These are phyloP conservation scores for Sebastes schlegelii DNA, from an alignment of 2,113 vertebrate species.

Conservation along the genomic window DNA sequence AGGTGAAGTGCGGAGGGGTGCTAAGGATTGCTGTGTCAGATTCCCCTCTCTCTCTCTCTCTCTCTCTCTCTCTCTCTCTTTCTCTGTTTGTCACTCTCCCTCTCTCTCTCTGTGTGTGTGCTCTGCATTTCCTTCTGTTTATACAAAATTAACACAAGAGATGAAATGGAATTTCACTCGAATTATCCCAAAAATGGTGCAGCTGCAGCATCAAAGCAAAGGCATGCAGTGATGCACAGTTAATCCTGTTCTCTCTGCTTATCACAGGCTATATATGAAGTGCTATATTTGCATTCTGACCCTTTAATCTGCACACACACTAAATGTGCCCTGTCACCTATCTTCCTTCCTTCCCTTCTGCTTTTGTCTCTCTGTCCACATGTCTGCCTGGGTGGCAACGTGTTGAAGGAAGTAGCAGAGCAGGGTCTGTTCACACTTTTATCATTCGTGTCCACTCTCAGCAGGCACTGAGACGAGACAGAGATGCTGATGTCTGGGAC, in stretches of 20 bases:
- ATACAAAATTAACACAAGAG: conserved; percentile 30
- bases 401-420: conserved; percentile 12
- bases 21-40: conserved; percentile 79
- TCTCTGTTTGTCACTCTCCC: conserved; percentile 18
- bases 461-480: conserved; percentile 60
- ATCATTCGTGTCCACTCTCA: conserved; percentile 28
- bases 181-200: conserved; percentile 39
- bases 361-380: conserved; percentile 18
- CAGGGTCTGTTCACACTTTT: conserved; percentile 26
- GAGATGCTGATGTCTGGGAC: conserved; percentile 69
- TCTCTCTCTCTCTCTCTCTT: conserved; percentile 34
- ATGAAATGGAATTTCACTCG: conserved; percentile 53
- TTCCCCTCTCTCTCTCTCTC: conserved; percentile 39
- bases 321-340: conserved; percentile 12
- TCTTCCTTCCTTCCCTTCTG: conserved; percentile 2
- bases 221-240: conserved; percentile 11
- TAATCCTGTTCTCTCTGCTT: conserved; percentile 52
- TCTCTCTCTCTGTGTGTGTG: not conserved
- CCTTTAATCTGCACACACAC: conserved; percentile 34
- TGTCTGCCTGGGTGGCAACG: conserved; percentile 10
- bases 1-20: conserved; percentile 72
- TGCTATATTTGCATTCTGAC: conserved; percentile 17
- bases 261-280: conserved; percentile 9
- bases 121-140: conserved; percentile 20
- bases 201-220: conserved; percentile 46